Evolutionary conservation across 2,888 invertebrate genomes (phyloP).

Genomic region (Dasysyrphus albostriatus): DNA sequence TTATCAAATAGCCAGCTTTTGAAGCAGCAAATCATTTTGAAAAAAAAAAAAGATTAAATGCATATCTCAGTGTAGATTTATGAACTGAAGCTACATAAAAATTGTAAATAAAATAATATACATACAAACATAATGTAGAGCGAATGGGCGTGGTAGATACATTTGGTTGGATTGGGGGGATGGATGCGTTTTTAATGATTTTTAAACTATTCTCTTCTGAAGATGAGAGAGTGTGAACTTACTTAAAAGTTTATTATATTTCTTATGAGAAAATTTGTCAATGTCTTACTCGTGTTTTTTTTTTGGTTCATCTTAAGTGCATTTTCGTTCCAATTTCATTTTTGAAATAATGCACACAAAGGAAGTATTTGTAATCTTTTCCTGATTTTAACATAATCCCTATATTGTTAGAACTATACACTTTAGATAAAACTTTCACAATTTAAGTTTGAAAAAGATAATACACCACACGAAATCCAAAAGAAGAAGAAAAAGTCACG

Average conservation of each 20-base stretch:
- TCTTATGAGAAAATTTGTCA: not conserved
- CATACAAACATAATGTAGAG: not conserved
- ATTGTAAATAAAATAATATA: not conserved
- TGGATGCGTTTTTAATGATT: not conserved
- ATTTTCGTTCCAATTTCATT: not conserved
- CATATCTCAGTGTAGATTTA: conserved; percentile 43
- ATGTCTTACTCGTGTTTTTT: not conserved
- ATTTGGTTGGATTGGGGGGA: not conserved
- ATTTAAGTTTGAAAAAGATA: too few species aligned
- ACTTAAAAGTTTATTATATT: not conserved
- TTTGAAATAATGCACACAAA: too few species aligned
- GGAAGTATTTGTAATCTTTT: not conserved
- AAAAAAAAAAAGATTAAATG: conserved; percentile 24
- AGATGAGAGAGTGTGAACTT: not conserved
- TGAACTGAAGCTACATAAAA: not conserved
- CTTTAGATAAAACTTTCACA: too few species aligned
- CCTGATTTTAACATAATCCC: not conserved
- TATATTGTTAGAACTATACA: too few species aligned
- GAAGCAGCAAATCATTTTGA: conserved; percentile 49
- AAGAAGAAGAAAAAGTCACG: too few species aligned
- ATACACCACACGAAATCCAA: too few species aligned
- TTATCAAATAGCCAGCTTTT: conserved; percentile 39
- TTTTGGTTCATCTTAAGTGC: not conserved
- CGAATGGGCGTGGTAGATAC: conserved; percentile 22
- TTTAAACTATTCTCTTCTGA: not conserved